Conservation (phyloP, 2,113 vertebrate species). For the Burhinus bistriatus region DNA sequence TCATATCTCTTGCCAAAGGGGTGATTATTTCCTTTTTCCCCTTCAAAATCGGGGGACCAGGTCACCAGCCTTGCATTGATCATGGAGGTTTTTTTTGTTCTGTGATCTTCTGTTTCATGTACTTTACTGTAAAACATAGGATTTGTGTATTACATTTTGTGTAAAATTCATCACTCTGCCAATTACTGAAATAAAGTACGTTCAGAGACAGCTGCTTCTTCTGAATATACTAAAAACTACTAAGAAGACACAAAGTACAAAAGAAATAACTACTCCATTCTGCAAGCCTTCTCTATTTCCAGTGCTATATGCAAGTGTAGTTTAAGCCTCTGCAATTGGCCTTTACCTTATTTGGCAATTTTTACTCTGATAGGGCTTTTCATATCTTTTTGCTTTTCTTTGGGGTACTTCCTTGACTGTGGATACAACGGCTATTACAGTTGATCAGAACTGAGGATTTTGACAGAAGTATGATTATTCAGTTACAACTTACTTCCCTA, state of each 20-base stretch:
- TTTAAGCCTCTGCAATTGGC: not conserved
- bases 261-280: not conserved
- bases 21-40: not conserved
- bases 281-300: not conserved
- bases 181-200: not conserved
- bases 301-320: not conserved
- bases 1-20: not conserved
- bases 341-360: not conserved
- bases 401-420: not conserved
- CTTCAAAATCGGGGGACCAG: rapidly evolving
- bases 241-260: not conserved
- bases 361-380: not conserved
- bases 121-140: not conserved
- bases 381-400: not conserved
- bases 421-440: not conserved
- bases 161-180: not conserved
- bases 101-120: not conserved
- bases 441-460: not conserved
- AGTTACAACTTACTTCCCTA: not conserved
- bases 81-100: not conserved
- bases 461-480: not conserved
- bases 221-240: not conserved
- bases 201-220: not conserved
- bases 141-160: not conserved
- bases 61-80: not conserved